A percentile compares a stretch with the other conserved stretches of the same genome.
Conservation (phyloP, 1,140 invertebrate species). For the Adelges cooleyi region DNA sequence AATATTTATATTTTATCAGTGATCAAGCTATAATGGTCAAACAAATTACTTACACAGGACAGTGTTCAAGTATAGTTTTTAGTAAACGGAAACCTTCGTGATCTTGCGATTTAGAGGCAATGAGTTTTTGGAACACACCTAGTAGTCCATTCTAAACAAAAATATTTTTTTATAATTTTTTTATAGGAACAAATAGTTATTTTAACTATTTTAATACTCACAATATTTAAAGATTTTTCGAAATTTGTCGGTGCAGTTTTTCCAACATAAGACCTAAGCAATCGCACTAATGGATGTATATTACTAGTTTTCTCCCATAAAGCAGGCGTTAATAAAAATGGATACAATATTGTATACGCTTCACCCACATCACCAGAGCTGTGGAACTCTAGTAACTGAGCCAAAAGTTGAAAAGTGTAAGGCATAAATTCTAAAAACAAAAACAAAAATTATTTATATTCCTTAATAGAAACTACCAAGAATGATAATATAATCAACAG, state of each 20-base stretch:
- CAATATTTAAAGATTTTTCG: slow-evolving; percentile 35
- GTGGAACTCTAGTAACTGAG: slow-evolving; percentile 77
- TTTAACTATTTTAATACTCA: slow-evolving; percentile 30
- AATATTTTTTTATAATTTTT: neutral
- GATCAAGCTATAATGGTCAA: too few species aligned
- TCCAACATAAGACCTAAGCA: slow-evolving; percentile 74
- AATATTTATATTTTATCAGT: too few species aligned
- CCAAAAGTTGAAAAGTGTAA: slow-evolving; percentile 94
- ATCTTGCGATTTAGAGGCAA: slow-evolving; percentile 89
- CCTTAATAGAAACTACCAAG: too few species aligned
- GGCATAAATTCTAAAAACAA: slow-evolving; percentile 78
- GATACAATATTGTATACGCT: slow-evolving; percentile 79
- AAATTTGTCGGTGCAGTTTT: slow-evolving; percentile 35
- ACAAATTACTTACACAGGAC: slow-evolving; percentile 56
- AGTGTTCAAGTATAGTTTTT: slow-evolving; percentile 66
- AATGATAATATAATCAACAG: too few species aligned
- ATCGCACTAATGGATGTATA: slow-evolving; percentile 76
- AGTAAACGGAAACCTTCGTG: slow-evolving; percentile 91
- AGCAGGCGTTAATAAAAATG: slow-evolving; percentile 71
- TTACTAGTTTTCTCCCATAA: slow-evolving; percentile 89
- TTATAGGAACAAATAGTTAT: too few species aligned
- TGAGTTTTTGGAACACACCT: slow-evolving; percentile 92
- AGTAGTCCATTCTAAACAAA: slow-evolving; percentile 64
- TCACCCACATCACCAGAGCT: slow-evolving; percentile 48
- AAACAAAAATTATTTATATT: too few species aligned